Evolutionary conservation across 2,888 invertebrate genomes (phyloP).

Genomic region (Brachypalpus laphriformis): DNA sequence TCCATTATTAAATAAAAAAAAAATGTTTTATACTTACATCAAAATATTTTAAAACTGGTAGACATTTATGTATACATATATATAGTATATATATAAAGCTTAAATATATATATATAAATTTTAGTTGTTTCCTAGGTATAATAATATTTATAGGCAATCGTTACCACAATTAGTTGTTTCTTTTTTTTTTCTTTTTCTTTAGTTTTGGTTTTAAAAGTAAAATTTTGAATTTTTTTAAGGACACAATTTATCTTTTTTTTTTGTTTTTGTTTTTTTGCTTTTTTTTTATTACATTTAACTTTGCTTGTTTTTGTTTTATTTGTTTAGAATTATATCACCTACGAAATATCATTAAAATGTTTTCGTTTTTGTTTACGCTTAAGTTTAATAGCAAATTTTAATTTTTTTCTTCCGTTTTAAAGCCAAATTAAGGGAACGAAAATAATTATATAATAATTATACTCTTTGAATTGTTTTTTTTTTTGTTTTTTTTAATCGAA

Average conservation of each 20-base stretch:
- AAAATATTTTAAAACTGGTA: constrained; percentile 69
- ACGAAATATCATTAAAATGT: constrained; percentile 69
- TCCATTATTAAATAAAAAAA: constrained; percentile 43
- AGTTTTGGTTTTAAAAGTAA: constrained; percentile 44
- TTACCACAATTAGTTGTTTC: constrained; percentile 68
- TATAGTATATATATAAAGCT: constrained; percentile 69
- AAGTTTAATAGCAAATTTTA: constrained; percentile 34
- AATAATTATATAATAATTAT: constrained; percentile 40
- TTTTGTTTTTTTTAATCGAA: constrained; percentile 24
- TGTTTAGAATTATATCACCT: constrained; percentile 71
- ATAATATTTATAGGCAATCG: constrained; percentile 73
- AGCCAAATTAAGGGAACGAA: constrained; percentile 50
- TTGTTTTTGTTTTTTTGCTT: neutral
- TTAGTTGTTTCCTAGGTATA: constrained; percentile 72
- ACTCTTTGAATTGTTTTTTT: constrained; percentile 1
- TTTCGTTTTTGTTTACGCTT: constrained; percentile 48
- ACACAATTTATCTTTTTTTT: constrained; percentile 62
- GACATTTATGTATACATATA: constrained; percentile 71
- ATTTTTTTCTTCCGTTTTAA: constrained; percentile 30
- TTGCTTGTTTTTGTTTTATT: constrained; percentile 20
- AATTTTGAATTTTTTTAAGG: constrained; percentile 71
- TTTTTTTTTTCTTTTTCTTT: constrained; percentile 16
- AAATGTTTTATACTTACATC: constrained; percentile 66
- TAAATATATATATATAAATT: constrained; percentile 67
- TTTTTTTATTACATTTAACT: constrained; percentile 11